Evolutionary conservation across 2,797 vertebrate genomes (phyloP), one percentile per base, ranked within the genome.

Genomic region (Limnodromus scolopaceus): DNA sequence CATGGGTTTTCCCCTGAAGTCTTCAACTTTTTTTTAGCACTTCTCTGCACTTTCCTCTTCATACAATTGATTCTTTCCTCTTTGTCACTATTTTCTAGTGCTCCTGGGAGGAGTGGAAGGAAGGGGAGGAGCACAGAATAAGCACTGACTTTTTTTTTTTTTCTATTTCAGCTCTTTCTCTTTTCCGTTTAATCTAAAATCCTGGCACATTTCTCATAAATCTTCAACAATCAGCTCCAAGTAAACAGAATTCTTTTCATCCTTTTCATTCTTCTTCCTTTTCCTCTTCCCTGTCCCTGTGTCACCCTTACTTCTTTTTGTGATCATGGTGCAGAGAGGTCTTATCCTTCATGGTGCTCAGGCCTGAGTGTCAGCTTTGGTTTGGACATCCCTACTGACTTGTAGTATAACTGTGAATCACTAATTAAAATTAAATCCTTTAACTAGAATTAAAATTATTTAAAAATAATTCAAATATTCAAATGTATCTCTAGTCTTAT

Each of bases 61-160:
- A 41, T 1, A 3, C 13, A 76, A 79, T 86, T 88, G 93, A 75
- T 91, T 90, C 15, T 80, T 94, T 95, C 75, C 89, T 77, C 75
- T 87, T 74, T 89, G 74, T 76, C 85, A 70, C 65, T 91, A 41
- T 75, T 87, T 94, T 76, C 68, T 82, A 58, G 18, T 64, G 38
- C 48, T 93, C 43, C 48, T 64, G 41, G 36, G 70, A 70, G 30
- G n/a, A 89, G 41, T 58, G 92, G 89, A 95, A 89, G 89, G 92
- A 96, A 97, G 68, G 34, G 87, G 89, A 96, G 89, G 87, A 95
- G 58, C 32, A 6, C 16, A 85, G 64, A 93, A 74, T 28, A 76
- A 85, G n/a, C 10, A 36, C 11, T 5, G 13, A 2, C 28, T 43
- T 51, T 61, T 61, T 36, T 55, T 46, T 57, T 46, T 54, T 75